These are phyloP conservation scores for Amiota communis DNA, from an alignment of 2,888 invertebrate genomes.

Conservation along the genomic window DNA sequence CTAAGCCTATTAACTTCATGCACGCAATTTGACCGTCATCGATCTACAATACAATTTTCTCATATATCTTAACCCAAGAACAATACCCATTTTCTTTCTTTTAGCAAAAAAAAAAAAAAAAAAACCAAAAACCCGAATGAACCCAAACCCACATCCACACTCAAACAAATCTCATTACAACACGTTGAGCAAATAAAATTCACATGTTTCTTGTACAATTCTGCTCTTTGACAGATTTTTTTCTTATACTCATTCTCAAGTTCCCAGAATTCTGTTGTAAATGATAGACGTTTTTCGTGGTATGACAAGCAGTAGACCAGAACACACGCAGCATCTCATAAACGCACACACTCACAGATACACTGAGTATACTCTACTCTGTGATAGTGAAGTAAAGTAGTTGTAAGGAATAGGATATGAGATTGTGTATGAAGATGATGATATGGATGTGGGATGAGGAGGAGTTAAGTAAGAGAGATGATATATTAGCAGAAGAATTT, in stretches of 20 bases:
- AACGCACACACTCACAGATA: background rate
- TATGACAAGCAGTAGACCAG: conserved; percentile 23
- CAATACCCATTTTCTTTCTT: too few relatives aligned
- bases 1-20: too few relatives aligned
- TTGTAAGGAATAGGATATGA: too few relatives aligned
- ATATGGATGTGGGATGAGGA: background rate
- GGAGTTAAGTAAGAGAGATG: conserved; percentile 5
- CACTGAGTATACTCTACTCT: too few relatives aligned
- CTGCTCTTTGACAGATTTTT: background rate
- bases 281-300: conserved; percentile 28
- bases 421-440: background rate
- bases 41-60: too few relatives aligned
- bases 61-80: too few relatives aligned
- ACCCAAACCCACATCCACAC: background rate
- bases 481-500: conserved; percentile 26
- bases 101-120: too few relatives aligned
- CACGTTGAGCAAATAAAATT: background rate
- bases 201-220: conserved; percentile 1
- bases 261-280: conserved; percentile 25
- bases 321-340: conserved; percentile 15
- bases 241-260: background rate
- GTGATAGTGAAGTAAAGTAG: too few relatives aligned
- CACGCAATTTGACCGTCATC: too few relatives aligned
- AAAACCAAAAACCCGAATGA: too few relatives aligned
- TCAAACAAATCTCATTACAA: conserved; percentile 6